Evolutionary conservation across 2,113 vertebrate genomes (phyloP).

Genomic region (Notiomystis cincta): DNA sequence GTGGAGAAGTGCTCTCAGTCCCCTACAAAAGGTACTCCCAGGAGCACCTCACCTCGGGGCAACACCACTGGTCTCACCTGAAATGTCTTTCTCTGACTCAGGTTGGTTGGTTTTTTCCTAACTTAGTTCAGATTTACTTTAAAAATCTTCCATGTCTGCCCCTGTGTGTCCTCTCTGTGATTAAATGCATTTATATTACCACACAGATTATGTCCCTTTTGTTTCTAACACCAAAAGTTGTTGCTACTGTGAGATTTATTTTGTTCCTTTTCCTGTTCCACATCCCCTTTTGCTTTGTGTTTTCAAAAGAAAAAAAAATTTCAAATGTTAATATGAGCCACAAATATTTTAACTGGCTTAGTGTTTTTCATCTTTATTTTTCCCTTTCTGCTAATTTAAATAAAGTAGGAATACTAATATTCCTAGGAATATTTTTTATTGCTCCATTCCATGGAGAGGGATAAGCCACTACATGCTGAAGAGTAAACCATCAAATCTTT

Average conservation of each 20-base stretch:
- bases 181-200: background rate
- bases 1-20: background rate
- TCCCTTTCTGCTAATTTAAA: background rate
- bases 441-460: background rate
- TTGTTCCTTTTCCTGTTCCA: conserved; percentile 23
- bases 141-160: background rate
- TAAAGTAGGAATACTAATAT: background rate
- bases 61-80: background rate
- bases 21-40: background rate
- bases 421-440: background rate
- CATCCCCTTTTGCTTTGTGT: background rate
- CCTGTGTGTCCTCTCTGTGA: background rate
- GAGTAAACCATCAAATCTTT: background rate
- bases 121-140: background rate
- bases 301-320: no score
- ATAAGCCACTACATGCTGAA: background rate
- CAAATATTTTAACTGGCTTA: background rate
- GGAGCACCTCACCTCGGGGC: background rate
- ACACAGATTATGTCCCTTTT: background rate
- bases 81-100: background rate
- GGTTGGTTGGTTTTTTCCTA: background rate
- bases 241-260: background rate
- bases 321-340: background rate
- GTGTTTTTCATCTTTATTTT: background rate
- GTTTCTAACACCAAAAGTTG: background rate